Evolutionary conservation across 2,888 invertebrate genomes (phyloP).

Genomic region (Anthrax anthrax): DNA sequence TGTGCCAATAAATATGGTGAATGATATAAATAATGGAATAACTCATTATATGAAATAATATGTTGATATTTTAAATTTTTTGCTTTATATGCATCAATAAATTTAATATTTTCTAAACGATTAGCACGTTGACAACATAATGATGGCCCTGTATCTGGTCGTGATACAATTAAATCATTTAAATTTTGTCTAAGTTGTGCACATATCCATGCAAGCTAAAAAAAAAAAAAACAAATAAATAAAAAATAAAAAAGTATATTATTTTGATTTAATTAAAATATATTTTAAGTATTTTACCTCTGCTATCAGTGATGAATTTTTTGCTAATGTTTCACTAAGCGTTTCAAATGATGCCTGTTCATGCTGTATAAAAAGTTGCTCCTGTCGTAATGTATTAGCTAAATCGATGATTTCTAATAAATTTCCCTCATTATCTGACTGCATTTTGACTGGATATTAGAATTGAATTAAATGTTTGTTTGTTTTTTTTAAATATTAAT

Average conservation of each 20-base stretch:
- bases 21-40: conserved; percentile 51
- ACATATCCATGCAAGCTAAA: conserved; percentile 71
- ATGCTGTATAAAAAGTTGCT: conserved; percentile 72
- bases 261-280: too few relatives aligned
- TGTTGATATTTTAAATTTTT: conserved; percentile 68
- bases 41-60: conserved; percentile 50
- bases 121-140: conserved; percentile 60
- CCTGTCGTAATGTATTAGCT: conserved; percentile 38
- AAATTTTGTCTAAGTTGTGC: conserved; percentile 73
- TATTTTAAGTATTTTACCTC: conserved; percentile 21
- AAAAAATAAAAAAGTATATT: too few relatives aligned
- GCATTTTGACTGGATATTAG: conserved; percentile 18
- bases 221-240: too few relatives aligned
- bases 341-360: conserved; percentile 70
- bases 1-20: conserved; percentile 56
- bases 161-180: conserved; percentile 57
- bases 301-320: conserved; percentile 40
- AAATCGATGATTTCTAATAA: conserved; percentile 34
- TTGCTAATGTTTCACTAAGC: conserved; percentile 56
- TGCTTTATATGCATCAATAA: conserved; percentile 70
- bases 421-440: conserved; percentile 29
- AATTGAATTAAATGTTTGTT: too few relatives aligned
- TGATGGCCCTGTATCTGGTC: conserved; percentile 61
- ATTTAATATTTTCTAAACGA: conserved; percentile 45
- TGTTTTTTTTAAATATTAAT: too few relatives aligned